Percentiles rank a stretch among this genome's conserved stretches.
Conservation (phyloP, 2,888 invertebrate species). For the Andricus quercusramuli region DNA sequence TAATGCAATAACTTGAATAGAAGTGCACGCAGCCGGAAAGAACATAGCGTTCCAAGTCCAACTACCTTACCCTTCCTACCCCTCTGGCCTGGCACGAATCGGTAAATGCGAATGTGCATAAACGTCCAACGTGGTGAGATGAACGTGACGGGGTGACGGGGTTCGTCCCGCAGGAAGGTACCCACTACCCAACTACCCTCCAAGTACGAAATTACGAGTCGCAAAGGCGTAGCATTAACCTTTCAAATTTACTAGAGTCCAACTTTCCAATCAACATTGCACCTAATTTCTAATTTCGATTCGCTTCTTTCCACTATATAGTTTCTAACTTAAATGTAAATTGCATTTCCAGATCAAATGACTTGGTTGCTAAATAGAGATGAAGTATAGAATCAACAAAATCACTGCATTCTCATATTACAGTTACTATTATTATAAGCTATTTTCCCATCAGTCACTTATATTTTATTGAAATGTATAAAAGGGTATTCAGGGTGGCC, state of each 20-base stretch:
- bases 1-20: conserved; percentile 77
- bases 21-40: conserved; percentile 73
- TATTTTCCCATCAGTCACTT: too few relatives aligned
- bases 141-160: conserved; percentile 53
- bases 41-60: conserved; percentile 64
- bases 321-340: background rate
- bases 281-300: conserved; percentile 1
- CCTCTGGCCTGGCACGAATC: conserved; percentile 42
- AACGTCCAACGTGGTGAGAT: conserved; percentile 48
- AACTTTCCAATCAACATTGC: conserved; percentile 7
- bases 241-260: conserved; percentile 8
- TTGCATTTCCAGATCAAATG: background rate
- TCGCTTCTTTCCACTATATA: background rate
- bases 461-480: too few relatives aligned
- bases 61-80: conserved; percentile 31
- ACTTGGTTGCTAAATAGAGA: too few relatives aligned
- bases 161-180: conserved; percentile 54
- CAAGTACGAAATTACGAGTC: conserved; percentile 10
- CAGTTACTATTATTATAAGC: too few relatives aligned
- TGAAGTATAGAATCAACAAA: too few relatives aligned
- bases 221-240: conserved; percentile 29
- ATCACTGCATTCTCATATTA: too few relatives aligned
- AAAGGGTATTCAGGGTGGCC: too few relatives aligned
- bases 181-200: conserved; percentile 43
- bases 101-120: conserved; percentile 46